phyloP scores from a whole-genome alignment of 2,113 vertebrate genomes.

The Mustela nigripes region DNA sequence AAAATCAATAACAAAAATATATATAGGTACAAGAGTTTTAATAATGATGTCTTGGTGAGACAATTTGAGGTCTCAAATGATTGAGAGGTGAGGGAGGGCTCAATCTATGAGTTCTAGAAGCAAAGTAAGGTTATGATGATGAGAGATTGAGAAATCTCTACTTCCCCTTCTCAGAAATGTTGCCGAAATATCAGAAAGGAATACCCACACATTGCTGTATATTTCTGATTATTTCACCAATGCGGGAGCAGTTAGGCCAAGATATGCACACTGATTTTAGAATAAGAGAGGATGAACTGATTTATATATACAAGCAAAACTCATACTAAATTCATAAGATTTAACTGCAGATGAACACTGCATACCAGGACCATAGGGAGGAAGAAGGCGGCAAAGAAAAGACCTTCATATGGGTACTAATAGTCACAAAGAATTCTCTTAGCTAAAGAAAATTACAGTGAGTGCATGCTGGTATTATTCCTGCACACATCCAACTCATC shows the following conservation, averaged over 20 bases:
- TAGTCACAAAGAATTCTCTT: neutral
- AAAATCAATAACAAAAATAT: neutral
- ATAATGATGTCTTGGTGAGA: neutral
- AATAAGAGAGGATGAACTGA: neutral
- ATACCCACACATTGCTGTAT: neutral
- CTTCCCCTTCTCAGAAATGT: neutral
- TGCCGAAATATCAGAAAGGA: neutral
- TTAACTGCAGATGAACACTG: neutral
- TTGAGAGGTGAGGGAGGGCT: neutral
- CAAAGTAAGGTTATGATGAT: neutral
- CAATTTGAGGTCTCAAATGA: neutral
- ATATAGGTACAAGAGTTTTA: neutral
- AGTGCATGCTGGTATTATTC: neutral
- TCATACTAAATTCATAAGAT: neutral
- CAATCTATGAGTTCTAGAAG: neutral
- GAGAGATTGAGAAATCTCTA: neutral
- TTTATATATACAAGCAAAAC: constrained; percentile 14
- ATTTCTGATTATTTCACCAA: neutral
- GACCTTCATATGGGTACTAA: neutral
- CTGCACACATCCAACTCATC: neutral
- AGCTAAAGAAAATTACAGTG: neutral
- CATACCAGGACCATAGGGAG: neutral
- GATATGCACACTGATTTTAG: neutral
- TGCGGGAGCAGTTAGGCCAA: neutral
- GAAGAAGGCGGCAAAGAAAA: neutral